phyloP scores from a whole-genome alignment of 2,797 vertebrate genomes.

The Chanos chanos region DNA sequence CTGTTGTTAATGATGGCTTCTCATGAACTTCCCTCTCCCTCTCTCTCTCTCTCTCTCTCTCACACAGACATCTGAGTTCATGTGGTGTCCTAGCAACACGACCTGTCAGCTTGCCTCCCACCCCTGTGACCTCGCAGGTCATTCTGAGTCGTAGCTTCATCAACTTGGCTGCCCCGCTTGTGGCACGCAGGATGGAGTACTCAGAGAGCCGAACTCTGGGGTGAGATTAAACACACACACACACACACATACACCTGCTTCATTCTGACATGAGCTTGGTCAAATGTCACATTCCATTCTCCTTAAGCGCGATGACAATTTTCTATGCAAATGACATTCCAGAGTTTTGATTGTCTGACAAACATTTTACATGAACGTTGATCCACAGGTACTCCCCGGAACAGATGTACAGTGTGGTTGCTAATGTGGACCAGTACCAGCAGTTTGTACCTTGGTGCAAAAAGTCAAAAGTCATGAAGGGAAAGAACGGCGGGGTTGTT shows the following conservation, averaged over 20 bases:
- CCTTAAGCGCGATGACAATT: too few relatives aligned
- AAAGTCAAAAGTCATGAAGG: conserved; percentile 62
- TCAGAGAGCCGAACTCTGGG: conserved; percentile 58
- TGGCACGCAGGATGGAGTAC: conserved; percentile 68
- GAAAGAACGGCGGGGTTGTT: conserved; percentile 39
- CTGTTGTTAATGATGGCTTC: too few relatives aligned
- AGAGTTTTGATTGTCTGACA: too few relatives aligned
- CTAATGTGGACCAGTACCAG: conserved; percentile 71
- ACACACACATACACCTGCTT: neutral
- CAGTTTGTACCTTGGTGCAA: conserved; percentile 82
- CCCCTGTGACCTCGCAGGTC: neutral
- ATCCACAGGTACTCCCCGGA: conserved; percentile 66
- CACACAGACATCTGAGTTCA: conserved; percentile 55
- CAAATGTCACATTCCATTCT: neutral
- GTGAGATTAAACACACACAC: conserved; percentile 44
- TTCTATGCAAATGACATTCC: too few relatives aligned
- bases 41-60: neutral
- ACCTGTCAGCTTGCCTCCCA: conserved; percentile 36
- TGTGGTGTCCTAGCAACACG: conserved; percentile 43
- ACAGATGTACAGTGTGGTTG: conserved; percentile 74
- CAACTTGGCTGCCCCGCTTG: conserved; percentile 58
- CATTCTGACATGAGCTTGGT: neutral
- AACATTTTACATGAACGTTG: neutral
- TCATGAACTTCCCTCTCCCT: neutral
- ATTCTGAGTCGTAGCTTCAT: conserved; percentile 62